Evolutionary conservation across 37 sponge, comb jelly and placozoan genomes (phyloP), one percentile per base, ranked within the genome.

Genomic region (Cladorhizidae sp.): DNA sequence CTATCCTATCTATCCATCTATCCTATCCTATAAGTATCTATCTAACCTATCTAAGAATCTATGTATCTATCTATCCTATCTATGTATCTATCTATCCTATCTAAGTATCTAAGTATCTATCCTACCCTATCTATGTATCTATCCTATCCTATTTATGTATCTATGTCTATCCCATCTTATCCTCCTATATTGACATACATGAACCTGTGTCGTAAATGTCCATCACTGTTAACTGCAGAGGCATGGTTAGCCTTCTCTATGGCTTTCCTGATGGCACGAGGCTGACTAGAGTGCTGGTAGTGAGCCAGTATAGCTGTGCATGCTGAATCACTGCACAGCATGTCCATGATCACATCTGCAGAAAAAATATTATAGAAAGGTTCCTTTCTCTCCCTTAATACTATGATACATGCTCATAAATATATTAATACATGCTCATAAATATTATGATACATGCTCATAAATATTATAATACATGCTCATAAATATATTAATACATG

Each of bases 311-410:
- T 77, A 26, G 74, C 67, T 12, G 23, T 29, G 0, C 92, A 77
- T 18, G n/a, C 56, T 39, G 82, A 42, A 28, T 82, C 67, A 56
- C 75, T 91, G 41, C 87, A 84, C 51, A 91, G 68, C 83, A 95
- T 92, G 72, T 95, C 95, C 86, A 95, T 86, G 26, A 95, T 95
- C 33, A 85, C 64, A 77, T 93, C 93, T 87, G 42, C 40, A 5
- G 45, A 50, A 55, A 36, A 12, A 63, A 32, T 21, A 58, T n/a
- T n/a, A n/a, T n/a, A n/a, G n/a, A 50, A 26, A n/a, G 5, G 74
- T 51, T 12, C 17, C 12, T 54, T 20, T 54, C 55, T 54, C 17
- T 12, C 17, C 12, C 55, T 54, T 17, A 54, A 54, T 54, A 12
- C 17, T 17, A 20, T 20, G 17, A 54, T 54, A 17, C 12, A 54